Percentiles rank a stretch among this genome's conserved stretches.
Evolutionary conservation across 2,113 vertebrate genomes (phyloP).

Genomic region (Callopanchax toddi): DNA sequence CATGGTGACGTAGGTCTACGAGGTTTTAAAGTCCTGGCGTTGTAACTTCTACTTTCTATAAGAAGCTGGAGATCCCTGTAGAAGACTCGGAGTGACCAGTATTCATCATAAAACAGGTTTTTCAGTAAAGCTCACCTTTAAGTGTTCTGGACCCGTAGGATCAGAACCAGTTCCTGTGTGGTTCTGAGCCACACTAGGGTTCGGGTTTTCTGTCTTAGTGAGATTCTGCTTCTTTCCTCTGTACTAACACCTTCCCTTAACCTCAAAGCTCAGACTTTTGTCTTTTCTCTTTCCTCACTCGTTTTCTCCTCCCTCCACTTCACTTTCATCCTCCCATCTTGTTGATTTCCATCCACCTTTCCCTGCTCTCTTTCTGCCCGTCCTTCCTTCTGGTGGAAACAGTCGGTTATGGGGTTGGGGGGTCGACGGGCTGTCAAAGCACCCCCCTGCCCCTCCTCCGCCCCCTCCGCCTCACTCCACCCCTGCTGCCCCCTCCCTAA

Average conservation of each 20-base stretch:
- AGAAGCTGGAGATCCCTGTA: too few species aligned
- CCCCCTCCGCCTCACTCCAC: slow-evolving; percentile 93
- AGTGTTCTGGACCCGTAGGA: too few species aligned
- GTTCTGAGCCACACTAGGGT: too few species aligned
- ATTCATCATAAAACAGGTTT: too few species aligned
- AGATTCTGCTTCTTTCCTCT: slow-evolving; percentile 38
- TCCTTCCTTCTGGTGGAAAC: slow-evolving; percentile 80
- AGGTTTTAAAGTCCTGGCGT: too few species aligned
- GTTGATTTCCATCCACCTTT: slow-evolving; percentile 28
- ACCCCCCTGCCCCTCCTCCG: slow-evolving; percentile 89
- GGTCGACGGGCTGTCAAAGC: slow-evolving; percentile 95
- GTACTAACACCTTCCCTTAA: slow-evolving; percentile 64
- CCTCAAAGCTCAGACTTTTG: slow-evolving; percentile 81
- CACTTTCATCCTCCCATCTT: slow-evolving; percentile 25
- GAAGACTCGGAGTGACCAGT: too few species aligned
- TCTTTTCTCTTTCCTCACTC: slow-evolving; percentile 68
- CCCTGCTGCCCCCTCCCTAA: slow-evolving; percentile 93
- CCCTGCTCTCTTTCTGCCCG: slow-evolving; percentile 42
- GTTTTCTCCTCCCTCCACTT: slow-evolving; percentile 38
- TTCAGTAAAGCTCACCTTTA: too few species aligned
- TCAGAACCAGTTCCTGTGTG: too few species aligned
- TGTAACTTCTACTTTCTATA: too few species aligned
- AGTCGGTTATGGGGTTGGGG: slow-evolving; percentile 98
- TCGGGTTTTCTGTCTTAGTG: too few species aligned
- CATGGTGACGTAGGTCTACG: too few species aligned